Evolutionary conservation across 2,797 vertebrate genomes (phyloP).

Genomic region (Scyliorhinus canicula): DNA sequence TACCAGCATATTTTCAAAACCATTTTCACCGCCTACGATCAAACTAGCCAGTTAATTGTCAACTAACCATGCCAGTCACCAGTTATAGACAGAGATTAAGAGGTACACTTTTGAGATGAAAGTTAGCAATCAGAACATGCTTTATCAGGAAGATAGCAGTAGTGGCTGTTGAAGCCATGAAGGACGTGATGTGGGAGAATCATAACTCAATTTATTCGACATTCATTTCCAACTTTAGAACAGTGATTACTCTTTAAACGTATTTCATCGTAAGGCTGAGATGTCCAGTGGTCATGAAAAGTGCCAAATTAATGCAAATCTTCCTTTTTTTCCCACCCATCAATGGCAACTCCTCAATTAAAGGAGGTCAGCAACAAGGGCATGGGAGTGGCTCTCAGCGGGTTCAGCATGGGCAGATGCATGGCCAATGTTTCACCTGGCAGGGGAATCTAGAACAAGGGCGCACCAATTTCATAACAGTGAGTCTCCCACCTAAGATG

Average conservation of each 20-base stretch:
- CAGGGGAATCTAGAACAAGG: too few species aligned
- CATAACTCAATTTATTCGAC: neutral
- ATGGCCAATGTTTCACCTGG: too few species aligned
- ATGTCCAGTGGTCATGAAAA: neutral
- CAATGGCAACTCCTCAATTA: neutral
- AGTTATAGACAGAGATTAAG: neutral
- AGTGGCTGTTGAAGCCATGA: too few species aligned
- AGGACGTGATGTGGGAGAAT: neutral
- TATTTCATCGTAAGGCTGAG: neutral
- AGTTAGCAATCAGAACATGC: neutral
- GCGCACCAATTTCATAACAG: too few species aligned
- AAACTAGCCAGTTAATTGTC: conserved; percentile 7
- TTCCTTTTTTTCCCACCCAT: neutral
- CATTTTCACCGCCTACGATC: neutral
- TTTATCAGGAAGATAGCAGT: neutral
- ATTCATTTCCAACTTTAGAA: neutral
- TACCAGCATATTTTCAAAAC: neutral
- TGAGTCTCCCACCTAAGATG: too few species aligned
- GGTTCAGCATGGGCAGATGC: too few species aligned
- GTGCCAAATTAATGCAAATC: neutral
- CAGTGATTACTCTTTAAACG: neutral
- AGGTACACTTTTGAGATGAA: neutral
- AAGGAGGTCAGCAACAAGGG: neutral
- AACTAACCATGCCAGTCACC: neutral
- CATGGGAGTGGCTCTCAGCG: neutral